phyloP scores from a whole-genome alignment of 2,113 vertebrate species.

The Ophthalmolycus amberensis region DNA sequence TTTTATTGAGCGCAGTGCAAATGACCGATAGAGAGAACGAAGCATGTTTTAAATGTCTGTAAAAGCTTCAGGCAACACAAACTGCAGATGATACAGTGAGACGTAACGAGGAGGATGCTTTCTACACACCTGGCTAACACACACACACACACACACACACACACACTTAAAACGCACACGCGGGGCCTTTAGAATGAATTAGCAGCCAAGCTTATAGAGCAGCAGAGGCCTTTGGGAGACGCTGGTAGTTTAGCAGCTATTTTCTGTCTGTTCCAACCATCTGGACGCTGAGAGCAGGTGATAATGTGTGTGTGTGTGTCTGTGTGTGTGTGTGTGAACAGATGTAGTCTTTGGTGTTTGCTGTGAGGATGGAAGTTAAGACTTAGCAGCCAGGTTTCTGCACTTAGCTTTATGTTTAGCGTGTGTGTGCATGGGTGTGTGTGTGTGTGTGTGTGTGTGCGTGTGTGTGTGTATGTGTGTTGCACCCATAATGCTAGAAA shows the following conservation, averaged over 20 bases:
- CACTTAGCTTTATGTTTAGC: background rate
- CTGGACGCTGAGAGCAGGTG: slow-evolving; percentile 59
- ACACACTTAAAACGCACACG: slow-evolving; percentile 16
- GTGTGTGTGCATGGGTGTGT: slow-evolving; percentile 15
- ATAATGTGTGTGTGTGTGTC: slow-evolving; percentile 7
- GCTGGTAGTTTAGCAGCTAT: slow-evolving; percentile 46
- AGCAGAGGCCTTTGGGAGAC: slow-evolving; percentile 51
- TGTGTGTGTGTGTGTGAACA: slow-evolving; percentile 27
- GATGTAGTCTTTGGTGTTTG: slow-evolving; percentile 33
- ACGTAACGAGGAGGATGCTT: slow-evolving; percentile 1
- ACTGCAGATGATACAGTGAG: slow-evolving; percentile 24
- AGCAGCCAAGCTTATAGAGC: slow-evolving; percentile 58
- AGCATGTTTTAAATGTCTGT: slow-evolving; percentile 31
- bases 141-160: slow-evolving; percentile 2
- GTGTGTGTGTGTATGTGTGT: no score
- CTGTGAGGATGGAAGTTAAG: background rate
- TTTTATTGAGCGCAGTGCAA: no score
- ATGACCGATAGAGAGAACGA: no score
- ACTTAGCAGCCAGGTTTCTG: slow-evolving; percentile 7
- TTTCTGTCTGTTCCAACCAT: slow-evolving; percentile 48
- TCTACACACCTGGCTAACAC: slow-evolving; percentile 17
- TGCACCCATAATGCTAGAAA: background rate
- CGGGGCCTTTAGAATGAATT: slow-evolving; percentile 49
- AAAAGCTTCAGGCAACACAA: slow-evolving; percentile 39
- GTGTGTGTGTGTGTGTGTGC: background rate